Conservation (phyloP, 2,797 vertebrate genomes). For the Hydrolagus colliei region DNA sequence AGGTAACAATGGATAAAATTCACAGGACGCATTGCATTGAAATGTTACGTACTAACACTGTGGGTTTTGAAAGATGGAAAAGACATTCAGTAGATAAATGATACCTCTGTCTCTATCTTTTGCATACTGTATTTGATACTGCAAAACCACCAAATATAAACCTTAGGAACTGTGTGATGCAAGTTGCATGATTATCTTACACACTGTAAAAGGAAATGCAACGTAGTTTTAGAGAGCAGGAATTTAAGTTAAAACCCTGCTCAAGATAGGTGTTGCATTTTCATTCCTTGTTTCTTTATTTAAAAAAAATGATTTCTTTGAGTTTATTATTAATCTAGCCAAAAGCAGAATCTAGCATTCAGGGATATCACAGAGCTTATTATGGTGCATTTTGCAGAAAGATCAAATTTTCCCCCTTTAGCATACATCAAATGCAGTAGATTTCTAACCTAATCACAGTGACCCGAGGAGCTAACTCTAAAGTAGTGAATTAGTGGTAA, state of each 20-base stretch:
- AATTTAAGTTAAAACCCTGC: neutral
- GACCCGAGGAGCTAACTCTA: neutral
- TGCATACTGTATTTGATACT: neutral
- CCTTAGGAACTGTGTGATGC: neutral
- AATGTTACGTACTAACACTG: too few species aligned
- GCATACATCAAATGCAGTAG: neutral
- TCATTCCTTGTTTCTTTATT: slow-evolving; percentile 2
- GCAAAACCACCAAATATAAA: neutral
- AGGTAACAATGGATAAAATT: too few species aligned
- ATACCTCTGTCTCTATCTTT: neutral
- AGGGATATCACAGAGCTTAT: neutral
- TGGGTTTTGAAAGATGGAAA: too few species aligned
- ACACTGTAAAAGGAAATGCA: slow-evolving; percentile 12
- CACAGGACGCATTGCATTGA: too few species aligned
- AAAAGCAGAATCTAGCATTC: slow-evolving; percentile 21
- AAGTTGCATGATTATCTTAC: slow-evolving; percentile 1
- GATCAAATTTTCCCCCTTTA: slow-evolving; percentile 29
- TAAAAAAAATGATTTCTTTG: neutral
- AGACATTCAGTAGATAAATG: too few species aligned
- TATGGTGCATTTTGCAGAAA: slow-evolving; percentile 23
- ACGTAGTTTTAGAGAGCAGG: neutral
- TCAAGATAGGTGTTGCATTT: slow-evolving; percentile 9
- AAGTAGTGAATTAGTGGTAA: slow-evolving; percentile 30
- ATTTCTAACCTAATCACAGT: slow-evolving; percentile 11
- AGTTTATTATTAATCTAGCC: slow-evolving; percentile 15